phyloP scores from a whole-genome alignment of 35 echinoderm and acorn worm genomes.

The Nesometra sesokonis region DNA sequence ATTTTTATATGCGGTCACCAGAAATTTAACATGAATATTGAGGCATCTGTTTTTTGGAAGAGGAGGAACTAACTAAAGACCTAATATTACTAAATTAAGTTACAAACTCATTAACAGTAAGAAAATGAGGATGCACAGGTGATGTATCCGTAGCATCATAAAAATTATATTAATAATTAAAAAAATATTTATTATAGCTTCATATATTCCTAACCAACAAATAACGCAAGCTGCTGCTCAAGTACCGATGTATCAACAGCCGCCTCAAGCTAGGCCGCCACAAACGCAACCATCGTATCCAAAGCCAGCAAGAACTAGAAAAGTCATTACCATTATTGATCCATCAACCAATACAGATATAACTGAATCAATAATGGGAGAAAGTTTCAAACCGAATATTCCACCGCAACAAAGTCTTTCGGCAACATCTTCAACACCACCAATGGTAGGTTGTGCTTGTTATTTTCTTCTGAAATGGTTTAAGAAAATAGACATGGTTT shows the following conservation, averaged over 20 bases:
- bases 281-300: slow-evolving; percentile 8
- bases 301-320: slow-evolving; percentile 34
- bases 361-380: slow-evolving; percentile 57
- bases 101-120: too few relatives aligned
- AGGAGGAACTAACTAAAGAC: too few relatives aligned
- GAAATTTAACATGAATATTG: too few relatives aligned
- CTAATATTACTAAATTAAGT: too few relatives aligned
- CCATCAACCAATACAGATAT: slow-evolving; percentile 60
- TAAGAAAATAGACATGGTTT: slow-evolving; percentile 9
- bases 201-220: not conserved
- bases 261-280: not conserved
- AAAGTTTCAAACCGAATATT: not conserved
- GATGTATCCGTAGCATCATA: too few relatives aligned
- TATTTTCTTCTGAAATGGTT: not conserved
- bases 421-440: slow-evolving; percentile 37
- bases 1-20: too few relatives aligned
- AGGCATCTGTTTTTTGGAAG: too few relatives aligned
- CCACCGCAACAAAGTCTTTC: slow-evolving; percentile 40
- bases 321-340: slow-evolving; percentile 51
- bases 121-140: too few relatives aligned
- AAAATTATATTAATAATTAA: too few relatives aligned
- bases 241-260: not conserved
- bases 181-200: not conserved
- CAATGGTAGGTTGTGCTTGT: slow-evolving; percentile 25
- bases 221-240: not conserved